Evolutionary conservation across 2,888 invertebrate genomes (phyloP).

Genomic region (Exocentrus adspersus): DNA sequence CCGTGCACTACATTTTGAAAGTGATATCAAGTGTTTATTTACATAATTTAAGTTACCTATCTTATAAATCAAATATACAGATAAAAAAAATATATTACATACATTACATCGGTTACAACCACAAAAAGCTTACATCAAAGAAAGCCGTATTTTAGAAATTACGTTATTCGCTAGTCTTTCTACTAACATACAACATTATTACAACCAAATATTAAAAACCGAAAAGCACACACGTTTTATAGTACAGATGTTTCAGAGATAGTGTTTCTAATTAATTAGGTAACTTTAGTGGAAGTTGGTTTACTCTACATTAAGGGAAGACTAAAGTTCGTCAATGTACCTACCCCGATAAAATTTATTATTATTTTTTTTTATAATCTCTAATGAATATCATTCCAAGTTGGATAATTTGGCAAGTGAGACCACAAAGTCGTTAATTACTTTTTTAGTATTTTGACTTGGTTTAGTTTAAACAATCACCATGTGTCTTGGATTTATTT

Average conservation of each 20-base stretch:
- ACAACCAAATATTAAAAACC: slow-evolving; percentile 27
- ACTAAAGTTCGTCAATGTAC: not conserved
- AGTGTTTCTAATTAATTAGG: slow-evolving; percentile 5
- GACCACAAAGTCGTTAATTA: too few species aligned
- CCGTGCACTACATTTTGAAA: slow-evolving; percentile 4
- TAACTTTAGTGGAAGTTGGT: slow-evolving; percentile 7
- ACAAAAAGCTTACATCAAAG: slow-evolving; percentile 37
- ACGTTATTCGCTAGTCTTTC: slow-evolving; percentile 7
- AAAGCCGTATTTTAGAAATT: slow-evolving; percentile 20
- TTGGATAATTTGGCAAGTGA: too few species aligned
- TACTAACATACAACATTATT: slow-evolving; percentile 28
- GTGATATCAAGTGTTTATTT: slow-evolving; percentile 33
- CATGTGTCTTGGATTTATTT: too few species aligned
- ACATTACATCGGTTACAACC: slow-evolving; percentile 34
- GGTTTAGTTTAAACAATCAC: too few species aligned
- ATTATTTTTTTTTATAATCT: too few species aligned
- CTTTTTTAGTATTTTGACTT: too few species aligned
- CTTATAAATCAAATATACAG: slow-evolving; percentile 29
- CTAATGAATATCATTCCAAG: too few species aligned
- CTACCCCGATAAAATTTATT: too few species aligned
- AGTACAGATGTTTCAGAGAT: slow-evolving; percentile 23
- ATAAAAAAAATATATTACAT: slow-evolving; percentile 35
- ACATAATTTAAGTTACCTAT: slow-evolving; percentile 26
- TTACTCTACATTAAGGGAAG: slow-evolving; percentile 3
- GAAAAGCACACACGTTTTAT: not conserved